A percentile compares a stretch with the other conserved stretches of the same genome.
These are phyloP conservation scores for Lepus europaeus DNA, from an alignment of 2,113 vertebrate species.

Conservation along the genomic window DNA sequence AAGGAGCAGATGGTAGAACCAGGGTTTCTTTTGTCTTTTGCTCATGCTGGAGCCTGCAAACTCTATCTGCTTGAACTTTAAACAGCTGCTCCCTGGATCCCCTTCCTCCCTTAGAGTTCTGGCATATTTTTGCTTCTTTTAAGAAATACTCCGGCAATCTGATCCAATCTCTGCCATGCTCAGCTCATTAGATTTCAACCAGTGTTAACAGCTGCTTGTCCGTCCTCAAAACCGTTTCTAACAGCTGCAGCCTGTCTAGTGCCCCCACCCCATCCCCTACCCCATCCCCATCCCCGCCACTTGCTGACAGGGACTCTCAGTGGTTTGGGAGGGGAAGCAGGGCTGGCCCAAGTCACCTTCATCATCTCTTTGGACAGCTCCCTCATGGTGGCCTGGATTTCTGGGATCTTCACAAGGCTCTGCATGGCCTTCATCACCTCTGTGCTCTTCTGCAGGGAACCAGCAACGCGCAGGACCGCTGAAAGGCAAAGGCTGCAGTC, in stretches of 20 bases:
- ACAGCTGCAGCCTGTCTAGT: neutral
- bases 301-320: neutral
- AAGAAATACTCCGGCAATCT: neutral
- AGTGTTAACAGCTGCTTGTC: neutral
- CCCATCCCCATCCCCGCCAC: neutral
- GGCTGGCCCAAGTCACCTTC: slow-evolving; percentile 91
- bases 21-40: neutral
- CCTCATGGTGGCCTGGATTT: slow-evolving; percentile 98
- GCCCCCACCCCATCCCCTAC: neutral
- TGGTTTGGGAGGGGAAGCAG: neutral
- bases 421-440: slow-evolving; percentile 99
- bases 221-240: neutral
- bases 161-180: neutral
- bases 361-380: slow-evolving; percentile 99
- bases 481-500: slow-evolving; percentile 67
- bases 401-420: slow-evolving; percentile 95
- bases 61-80: neutral
- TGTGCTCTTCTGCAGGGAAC: slow-evolving; percentile 96
- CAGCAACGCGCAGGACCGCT: slow-evolving; percentile 95
- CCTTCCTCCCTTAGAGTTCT: neutral
- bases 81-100: neutral
- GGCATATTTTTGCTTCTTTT: neutral
- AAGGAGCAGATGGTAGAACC: neutral
- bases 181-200: neutral
- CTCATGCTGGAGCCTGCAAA: neutral